These are phyloP conservation scores for Rhinogobio ventralis DNA, from an alignment of 2,797 vertebrate species.

Conservation along the genomic window DNA sequence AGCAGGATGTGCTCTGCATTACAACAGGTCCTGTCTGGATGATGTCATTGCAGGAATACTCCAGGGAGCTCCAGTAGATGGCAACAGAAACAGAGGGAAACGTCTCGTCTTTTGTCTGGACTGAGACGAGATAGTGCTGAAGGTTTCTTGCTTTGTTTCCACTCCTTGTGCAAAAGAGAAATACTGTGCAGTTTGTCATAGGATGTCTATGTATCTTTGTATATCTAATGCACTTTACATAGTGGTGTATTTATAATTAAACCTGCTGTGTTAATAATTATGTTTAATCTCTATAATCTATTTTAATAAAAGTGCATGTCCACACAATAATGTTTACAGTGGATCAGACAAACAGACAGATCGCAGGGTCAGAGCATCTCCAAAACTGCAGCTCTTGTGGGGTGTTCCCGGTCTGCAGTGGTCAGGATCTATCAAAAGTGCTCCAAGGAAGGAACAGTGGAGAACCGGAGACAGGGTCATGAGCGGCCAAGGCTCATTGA, in stretches of 20 bases:
- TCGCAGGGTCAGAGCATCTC: too few species aligned
- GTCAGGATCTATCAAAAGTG: too few species aligned
- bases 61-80: conserved; percentile 42
- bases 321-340: too few species aligned
- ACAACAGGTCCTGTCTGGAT: conserved; percentile 16
- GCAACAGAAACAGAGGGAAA: conserved; percentile 33
- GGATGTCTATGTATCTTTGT: neutral
- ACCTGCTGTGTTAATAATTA: neutral
- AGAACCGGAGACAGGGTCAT: too few species aligned
- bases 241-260: neutral
- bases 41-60: conserved; percentile 38
- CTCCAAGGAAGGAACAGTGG: too few species aligned
- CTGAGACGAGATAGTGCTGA: neutral
- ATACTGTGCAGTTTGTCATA: neutral
- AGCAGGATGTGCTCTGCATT: conserved; percentile 45
- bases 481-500: too few species aligned
- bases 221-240: neutral
- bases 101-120: conserved; percentile 29
- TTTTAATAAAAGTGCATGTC: neutral
- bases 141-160: conserved; percentile 69
- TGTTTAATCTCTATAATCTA: neutral
- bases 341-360: too few species aligned
- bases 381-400: too few species aligned
- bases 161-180: neutral
- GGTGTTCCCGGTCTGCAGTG: too few species aligned